These are phyloP conservation scores for Netta rufina DNA, from an alignment of 2,797 vertebrate species.

Conservation along the genomic window DNA sequence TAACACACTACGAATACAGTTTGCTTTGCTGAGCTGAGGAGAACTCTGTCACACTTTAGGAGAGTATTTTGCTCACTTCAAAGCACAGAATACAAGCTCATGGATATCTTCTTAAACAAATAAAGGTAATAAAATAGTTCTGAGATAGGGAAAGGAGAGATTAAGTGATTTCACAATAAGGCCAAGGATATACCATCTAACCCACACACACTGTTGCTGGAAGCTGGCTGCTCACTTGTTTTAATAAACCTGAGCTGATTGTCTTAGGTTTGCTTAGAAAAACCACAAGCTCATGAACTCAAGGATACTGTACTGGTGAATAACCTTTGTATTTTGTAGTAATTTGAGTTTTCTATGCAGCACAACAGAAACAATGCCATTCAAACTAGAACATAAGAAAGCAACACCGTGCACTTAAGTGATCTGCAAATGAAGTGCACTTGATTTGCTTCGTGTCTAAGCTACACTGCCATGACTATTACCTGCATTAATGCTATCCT, in stretches of 20 bases:
- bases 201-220: slow-evolving; percentile 13
- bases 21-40: background rate
- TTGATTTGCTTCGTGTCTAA: background rate
- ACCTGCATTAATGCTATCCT: background rate
- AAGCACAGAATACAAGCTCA: slow-evolving; percentile 38
- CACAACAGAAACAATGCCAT: slow-evolving; percentile 11
- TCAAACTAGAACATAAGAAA: slow-evolving; percentile 1
- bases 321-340: slow-evolving; percentile 6
- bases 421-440: background rate
- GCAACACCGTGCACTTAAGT: background rate
- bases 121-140: background rate
- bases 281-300: slow-evolving; percentile 32
- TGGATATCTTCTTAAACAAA: background rate
- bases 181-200: slow-evolving; percentile 37
- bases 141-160: slow-evolving; percentile 10
- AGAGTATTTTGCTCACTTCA: background rate
- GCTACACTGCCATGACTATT: background rate
- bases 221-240: slow-evolving; percentile 50
- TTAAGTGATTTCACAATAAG: slow-evolving; percentile 52
- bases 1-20: background rate
- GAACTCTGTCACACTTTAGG: background rate
- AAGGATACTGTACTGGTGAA: slow-evolving; percentile 54
- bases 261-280: slow-evolving; percentile 49
- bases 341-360: slow-evolving; percentile 33
- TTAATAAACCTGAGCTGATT: slow-evolving; percentile 70